Percentiles rank a stretch among this genome's conserved stretches.
Conservation (phyloP, 2,888 invertebrate genomes). For the Pyrrhia umbra region DNA sequence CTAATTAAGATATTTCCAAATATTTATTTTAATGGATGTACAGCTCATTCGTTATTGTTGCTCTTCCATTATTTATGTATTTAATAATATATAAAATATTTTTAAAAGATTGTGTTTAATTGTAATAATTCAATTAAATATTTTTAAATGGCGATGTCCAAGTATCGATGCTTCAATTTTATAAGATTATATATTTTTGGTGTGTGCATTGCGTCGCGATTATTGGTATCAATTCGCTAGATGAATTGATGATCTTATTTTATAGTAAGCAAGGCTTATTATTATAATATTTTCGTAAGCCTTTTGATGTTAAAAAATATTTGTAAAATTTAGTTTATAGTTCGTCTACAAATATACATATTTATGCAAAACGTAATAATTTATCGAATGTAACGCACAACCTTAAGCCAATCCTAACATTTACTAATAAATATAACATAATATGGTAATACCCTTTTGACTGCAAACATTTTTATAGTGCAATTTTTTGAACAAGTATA, state of each 20-base stretch:
- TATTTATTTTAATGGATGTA: conserved; percentile 66
- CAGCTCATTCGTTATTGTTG: conserved; percentile 66
- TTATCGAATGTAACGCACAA: conserved; percentile 80
- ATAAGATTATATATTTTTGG: conserved; percentile 13
- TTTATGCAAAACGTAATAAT: conserved; percentile 50
- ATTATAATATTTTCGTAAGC: conserved; percentile 49
- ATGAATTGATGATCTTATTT: conserved; percentile 28
- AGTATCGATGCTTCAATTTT: conserved; percentile 31
- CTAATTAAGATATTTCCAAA: conserved; percentile 64
- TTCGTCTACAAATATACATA: conserved; percentile 50
- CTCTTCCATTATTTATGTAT: conserved; percentile 67
- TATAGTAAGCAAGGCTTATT: conserved; percentile 27
- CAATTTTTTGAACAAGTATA: conserved; percentile 69
- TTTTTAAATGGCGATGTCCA: conserved; percentile 35
- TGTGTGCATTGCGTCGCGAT: conserved; percentile 11
- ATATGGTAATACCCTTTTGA: conserved; percentile 60
- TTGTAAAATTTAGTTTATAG: conserved; percentile 41
- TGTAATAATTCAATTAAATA: conserved; percentile 40
- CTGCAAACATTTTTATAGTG: conserved; percentile 67
- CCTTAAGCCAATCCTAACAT: conserved; percentile 71
- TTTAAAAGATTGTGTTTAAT: conserved; percentile 39
- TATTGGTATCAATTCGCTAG: conserved; percentile 14
- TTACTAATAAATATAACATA: conserved; percentile 55
- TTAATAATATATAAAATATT: conserved; percentile 55
- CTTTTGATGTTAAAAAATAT: conserved; percentile 38